Conservation (phyloP, 2,888 invertebrate species). For the Caenorhabditis virilis region DNA sequence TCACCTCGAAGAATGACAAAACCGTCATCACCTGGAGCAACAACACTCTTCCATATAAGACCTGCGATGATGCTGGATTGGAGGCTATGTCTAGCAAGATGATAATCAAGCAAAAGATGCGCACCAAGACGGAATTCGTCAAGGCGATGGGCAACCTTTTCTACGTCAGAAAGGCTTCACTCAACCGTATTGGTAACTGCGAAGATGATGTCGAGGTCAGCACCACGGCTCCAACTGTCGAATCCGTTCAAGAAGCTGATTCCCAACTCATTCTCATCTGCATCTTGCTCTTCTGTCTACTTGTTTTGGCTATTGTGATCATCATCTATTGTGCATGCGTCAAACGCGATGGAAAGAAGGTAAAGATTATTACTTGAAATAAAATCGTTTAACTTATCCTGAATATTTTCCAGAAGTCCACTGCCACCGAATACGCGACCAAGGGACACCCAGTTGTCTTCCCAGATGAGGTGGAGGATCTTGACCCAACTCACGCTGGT, state of each 20-base stretch:
- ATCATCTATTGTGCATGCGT: constrained; percentile 42
- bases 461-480: constrained; percentile 83
- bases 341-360: constrained; percentile 43
- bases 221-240: constrained; percentile 42
- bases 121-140: constrained; percentile 50
- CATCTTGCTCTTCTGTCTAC: constrained; percentile 79
- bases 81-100: constrained; percentile 46
- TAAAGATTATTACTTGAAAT: constrained; percentile 5
- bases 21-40: constrained; percentile 47
- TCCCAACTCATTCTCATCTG: constrained; percentile 81
- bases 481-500: constrained; percentile 74
- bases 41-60: constrained; percentile 40
- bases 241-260: constrained; percentile 72
- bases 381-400: constrained; percentile 1
- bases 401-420: constrained; percentile 14
- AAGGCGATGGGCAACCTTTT: constrained; percentile 57
- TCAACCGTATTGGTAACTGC: constrained; percentile 40
- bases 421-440: constrained; percentile 68
- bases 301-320: constrained; percentile 81
- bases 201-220: constrained; percentile 28
- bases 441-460: constrained; percentile 87
- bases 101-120: constrained; percentile 47
- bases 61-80: constrained; percentile 48
- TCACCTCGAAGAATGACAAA: constrained; percentile 27
- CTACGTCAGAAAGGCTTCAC: constrained; percentile 50